A percentile compares a stretch with the other conserved stretches of the same genome.
phyloP scores from a whole-genome alignment of 2,797 vertebrate species.

The Tauraco hartlaubi region DNA sequence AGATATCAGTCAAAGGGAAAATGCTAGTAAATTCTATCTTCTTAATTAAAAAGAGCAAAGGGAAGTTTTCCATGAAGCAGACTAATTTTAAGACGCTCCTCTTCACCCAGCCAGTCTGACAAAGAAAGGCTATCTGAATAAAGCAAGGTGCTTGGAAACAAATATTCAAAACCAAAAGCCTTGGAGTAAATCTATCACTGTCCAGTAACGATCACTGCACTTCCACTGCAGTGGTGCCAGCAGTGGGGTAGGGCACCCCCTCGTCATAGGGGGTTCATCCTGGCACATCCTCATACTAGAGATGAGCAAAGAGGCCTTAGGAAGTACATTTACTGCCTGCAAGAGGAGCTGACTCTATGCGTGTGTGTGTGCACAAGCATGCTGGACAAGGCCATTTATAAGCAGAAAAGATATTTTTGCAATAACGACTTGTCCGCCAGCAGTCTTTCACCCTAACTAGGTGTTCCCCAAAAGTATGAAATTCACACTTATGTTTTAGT shows the following conservation, averaged over 20 bases:
- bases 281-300: fast-evolving
- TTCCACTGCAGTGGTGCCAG: background rate
- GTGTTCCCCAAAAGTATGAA: background rate
- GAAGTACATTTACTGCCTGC: fast-evolving
- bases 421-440: background rate
- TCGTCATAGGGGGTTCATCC: background rate
- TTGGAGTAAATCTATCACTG: background rate
- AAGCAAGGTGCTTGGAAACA: background rate
- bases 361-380: background rate
- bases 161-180: background rate
- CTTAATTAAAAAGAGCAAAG: background rate
- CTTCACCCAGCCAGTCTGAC: background rate
- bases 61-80: background rate
- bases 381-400: background rate
- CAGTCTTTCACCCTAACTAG: background rate
- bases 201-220: no score
- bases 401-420: background rate
- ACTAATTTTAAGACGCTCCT: background rate
- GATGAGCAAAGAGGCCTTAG: background rate
- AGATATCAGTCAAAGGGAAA: background rate
- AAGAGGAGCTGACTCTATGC: background rate
- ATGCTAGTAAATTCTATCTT: background rate
- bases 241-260: background rate
- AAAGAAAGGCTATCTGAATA: background rate
- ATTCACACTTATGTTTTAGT: background rate